These are phyloP conservation scores for Phyllopteryx taeniolatus DNA, from an alignment of 2,113 vertebrate species.

Conservation along the genomic window DNA sequence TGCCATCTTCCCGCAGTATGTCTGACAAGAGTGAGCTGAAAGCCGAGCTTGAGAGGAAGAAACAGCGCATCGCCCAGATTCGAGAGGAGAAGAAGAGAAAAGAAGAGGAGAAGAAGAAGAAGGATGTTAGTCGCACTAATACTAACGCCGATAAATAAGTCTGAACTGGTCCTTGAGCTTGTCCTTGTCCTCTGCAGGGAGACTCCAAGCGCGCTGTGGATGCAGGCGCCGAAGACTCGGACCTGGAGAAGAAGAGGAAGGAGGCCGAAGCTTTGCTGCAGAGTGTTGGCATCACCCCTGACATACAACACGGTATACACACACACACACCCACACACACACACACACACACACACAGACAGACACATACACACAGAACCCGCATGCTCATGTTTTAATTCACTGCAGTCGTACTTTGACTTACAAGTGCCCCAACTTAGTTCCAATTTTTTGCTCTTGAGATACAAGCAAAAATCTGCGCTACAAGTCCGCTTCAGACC, in stretches of 20 bases:
- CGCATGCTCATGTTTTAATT: conserved; percentile 26
- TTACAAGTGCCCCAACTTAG: background rate
- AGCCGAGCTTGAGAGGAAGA: conserved; percentile 77
- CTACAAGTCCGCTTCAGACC: no score
- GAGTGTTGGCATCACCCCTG: conserved; percentile 91
- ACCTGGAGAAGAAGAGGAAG: conserved; percentile 95
- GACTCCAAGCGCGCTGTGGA: conserved; percentile 61
- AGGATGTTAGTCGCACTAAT: conserved; percentile 58
- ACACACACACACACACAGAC: no score
- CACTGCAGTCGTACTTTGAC: background rate
- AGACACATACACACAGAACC: background rate
- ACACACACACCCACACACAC: background rate
- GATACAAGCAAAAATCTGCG: no score
- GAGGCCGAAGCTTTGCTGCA: conserved; percentile 95
- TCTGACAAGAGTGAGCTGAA: conserved; percentile 77
- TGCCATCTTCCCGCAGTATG: conserved; percentile 52
- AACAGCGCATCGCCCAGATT: conserved; percentile 76
- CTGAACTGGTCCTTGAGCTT: background rate
- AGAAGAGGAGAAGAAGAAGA: conserved; percentile 77
- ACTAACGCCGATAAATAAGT: background rate
- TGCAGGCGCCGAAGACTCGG: conserved; percentile 80
- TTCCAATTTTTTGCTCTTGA: no score
- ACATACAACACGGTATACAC: conserved; percentile 84
- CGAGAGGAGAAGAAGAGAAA: conserved; percentile 77
- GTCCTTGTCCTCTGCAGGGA: conserved; percentile 33